A percentile compares a stretch with the other conserved stretches of the same genome.
These are phyloP conservation scores for Nomada lathburiana DNA, from an alignment of 2,888 invertebrate genomes.

Conservation along the genomic window DNA sequence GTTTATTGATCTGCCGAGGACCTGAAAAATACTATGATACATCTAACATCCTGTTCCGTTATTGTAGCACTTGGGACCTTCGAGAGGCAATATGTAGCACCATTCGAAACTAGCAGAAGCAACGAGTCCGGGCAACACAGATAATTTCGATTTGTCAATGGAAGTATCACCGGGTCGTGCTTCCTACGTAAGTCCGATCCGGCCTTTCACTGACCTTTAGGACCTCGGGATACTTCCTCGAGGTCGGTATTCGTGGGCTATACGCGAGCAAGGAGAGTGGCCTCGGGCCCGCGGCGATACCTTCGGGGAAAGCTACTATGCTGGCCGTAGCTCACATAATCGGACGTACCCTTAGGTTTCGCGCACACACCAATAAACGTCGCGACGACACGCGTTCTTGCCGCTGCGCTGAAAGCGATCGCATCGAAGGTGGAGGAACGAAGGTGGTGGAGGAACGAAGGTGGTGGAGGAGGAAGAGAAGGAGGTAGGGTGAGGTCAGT, in stretches of 20 bases:
- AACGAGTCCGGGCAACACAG: not conserved
- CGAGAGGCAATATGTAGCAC: too few relatives aligned
- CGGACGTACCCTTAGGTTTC: slow-evolving; percentile 50
- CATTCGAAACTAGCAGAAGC: not conserved
- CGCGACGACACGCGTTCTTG: slow-evolving; percentile 50
- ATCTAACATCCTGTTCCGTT: too few relatives aligned
- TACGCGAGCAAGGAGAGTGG: slow-evolving; percentile 43
- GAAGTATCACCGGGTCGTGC: slow-evolving; percentile 35
- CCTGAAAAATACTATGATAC: too few relatives aligned
- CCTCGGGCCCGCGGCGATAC: slow-evolving; percentile 35
- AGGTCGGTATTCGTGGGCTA: slow-evolving; percentile 66
- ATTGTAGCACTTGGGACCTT: too few relatives aligned
- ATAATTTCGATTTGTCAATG: slow-evolving; percentile 31
- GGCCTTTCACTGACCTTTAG: slow-evolving; percentile 80
- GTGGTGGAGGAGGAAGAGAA: slow-evolving; percentile 57
- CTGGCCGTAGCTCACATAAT: slow-evolving; percentile 7
- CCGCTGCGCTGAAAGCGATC: slow-evolving; percentile 52
- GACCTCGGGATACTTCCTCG: slow-evolving; percentile 68
- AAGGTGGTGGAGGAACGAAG: slow-evolving; percentile 53
- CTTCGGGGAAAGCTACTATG: slow-evolving; percentile 68
- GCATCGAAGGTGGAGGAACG: slow-evolving; percentile 37
- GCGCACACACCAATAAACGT: slow-evolving; percentile 34
- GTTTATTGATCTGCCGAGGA: too few relatives aligned
- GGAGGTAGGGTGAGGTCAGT: slow-evolving; percentile 83
- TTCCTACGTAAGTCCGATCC: slow-evolving; percentile 68